Percentiles rank a stretch among this genome's conserved stretches.
phyloP scores from a whole-genome alignment of 1,140 invertebrate species.

The Ceratoteleas bidentatus region DNA sequence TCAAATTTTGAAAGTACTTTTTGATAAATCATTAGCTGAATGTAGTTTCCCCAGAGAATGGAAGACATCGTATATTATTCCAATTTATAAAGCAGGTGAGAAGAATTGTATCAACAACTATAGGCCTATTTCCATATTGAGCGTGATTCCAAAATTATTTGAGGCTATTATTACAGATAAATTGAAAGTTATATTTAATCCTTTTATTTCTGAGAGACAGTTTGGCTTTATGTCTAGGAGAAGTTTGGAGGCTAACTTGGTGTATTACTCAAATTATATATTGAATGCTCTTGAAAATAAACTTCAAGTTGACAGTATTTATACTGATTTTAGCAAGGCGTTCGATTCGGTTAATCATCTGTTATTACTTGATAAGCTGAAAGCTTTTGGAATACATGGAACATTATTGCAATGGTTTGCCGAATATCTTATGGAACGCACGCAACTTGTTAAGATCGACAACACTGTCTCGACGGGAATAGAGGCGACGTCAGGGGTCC shows the following conservation, averaged over 20 bases:
- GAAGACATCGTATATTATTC: constrained; percentile 5
- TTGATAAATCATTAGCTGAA: constrained; percentile 10
- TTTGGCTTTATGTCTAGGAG: constrained; percentile 2
- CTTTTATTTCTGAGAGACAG: constrained; percentile 1
- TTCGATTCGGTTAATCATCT: constrained; percentile 11
- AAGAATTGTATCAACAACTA: not conserved
- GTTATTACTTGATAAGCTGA: constrained; percentile 3
- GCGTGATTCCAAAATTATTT: constrained; percentile 3
- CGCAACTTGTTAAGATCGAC: not conserved
- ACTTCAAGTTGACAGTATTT: constrained; percentile 4
- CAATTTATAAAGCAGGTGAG: not conserved
- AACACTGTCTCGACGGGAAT: not conserved
- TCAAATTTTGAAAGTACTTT: not conserved
- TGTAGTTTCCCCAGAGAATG: not conserved
- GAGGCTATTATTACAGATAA: constrained; percentile 5
- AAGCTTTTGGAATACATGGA: not conserved
- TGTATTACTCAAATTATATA: not conserved
- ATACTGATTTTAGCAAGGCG: constrained; percentile 9
- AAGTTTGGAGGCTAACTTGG: not conserved
- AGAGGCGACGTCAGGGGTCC: not conserved
- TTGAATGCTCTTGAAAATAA: constrained; percentile 4
- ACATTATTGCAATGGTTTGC: not conserved
- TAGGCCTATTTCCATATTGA: constrained; percentile 5
- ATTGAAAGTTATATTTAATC: not conserved
- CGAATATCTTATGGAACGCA: not conserved